A percentile compares a stretch with the other conserved stretches of the same genome.
phyloP scores from a whole-genome alignment of 2,113 vertebrate genomes.

The Natator depressus region DNA sequence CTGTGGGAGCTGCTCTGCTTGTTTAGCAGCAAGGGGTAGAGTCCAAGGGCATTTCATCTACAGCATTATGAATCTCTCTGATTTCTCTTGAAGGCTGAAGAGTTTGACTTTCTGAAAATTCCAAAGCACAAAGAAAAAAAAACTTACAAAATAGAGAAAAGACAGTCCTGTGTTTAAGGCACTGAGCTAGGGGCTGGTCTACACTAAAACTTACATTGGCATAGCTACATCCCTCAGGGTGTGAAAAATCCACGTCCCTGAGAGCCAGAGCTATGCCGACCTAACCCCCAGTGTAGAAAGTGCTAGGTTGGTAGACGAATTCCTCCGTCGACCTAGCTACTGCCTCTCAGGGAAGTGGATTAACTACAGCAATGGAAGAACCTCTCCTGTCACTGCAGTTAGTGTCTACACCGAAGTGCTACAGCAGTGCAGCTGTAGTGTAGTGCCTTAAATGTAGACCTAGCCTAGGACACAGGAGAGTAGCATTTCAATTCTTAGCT shows the following conservation, averaged over 20 bases:
- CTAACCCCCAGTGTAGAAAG: too few species aligned
- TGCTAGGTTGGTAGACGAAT: too few species aligned
- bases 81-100: conserved; percentile 5
- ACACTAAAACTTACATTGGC: background rate
- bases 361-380: too few species aligned
- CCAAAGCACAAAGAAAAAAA: background rate
- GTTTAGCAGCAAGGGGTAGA: background rate
- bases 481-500: too few species aligned
- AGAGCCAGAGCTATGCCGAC: background rate
- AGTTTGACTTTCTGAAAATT: conserved; percentile 1
- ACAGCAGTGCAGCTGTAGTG: too few species aligned
- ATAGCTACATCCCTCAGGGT: background rate
- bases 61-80: background rate
- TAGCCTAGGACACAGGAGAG: too few species aligned
- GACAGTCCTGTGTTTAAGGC: background rate
- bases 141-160: background rate
- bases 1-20: background rate
- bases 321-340: too few species aligned
- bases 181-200: background rate
- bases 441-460: too few species aligned
- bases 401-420: too few species aligned
- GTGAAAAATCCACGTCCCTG: background rate
- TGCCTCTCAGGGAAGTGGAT: too few species aligned
- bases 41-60: background rate
- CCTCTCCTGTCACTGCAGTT: too few species aligned